Base-by-base conservation (phyloP, 37 sponge, comb jelly and placozoan species). In the Bolinopsis microptera region DNA sequence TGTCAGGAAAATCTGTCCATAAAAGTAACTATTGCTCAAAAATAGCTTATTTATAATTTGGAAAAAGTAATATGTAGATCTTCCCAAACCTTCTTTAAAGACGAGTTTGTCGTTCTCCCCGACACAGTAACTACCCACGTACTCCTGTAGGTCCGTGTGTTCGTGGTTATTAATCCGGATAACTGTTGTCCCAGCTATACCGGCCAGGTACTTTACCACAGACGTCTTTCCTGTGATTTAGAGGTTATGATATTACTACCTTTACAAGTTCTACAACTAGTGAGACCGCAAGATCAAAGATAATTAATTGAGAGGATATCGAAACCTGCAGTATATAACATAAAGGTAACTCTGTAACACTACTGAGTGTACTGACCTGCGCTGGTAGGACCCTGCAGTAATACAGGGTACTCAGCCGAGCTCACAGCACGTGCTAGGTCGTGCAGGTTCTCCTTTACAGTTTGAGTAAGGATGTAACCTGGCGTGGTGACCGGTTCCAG, bases 81-180 rank as follows among this genome's bases (percentile, higher is more conserved):
- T n/a, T n/a, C n/a, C n/a, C n/a, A n/a, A n/a, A 96, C 98, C 99
- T 94, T 98, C 99, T 68, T 97, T 95, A 75, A 98, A 98, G 0
- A 94, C 94, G 24, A 98, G 95, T 93, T 98, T 94, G 35, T 98
- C 97, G 1, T 96, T 75, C 2, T 68, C 40, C 35, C 93, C 93
- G 36, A 97, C 94, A 82, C 95, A 93, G 94, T 98, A 98, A 83
- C 95, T 94, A 41, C 99, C 99, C 36, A 98, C 93, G 88, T 98
- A 98, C 94, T 98, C 99, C 94, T 98, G 99, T 22, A 98, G 95
- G 83, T 98, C 99, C 24, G 99, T 98, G 93, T 98, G 99, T 39
- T 98, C 99, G 69, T 98, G 99, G 88, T 98, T 98, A 76, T 98
- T 98, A 76, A 98, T 96, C 25, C 99, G 76, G 38, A 97, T 33